Evolutionary conservation across 2,888 invertebrate species (phyloP).

Genomic region (Folsomia candida): DNA sequence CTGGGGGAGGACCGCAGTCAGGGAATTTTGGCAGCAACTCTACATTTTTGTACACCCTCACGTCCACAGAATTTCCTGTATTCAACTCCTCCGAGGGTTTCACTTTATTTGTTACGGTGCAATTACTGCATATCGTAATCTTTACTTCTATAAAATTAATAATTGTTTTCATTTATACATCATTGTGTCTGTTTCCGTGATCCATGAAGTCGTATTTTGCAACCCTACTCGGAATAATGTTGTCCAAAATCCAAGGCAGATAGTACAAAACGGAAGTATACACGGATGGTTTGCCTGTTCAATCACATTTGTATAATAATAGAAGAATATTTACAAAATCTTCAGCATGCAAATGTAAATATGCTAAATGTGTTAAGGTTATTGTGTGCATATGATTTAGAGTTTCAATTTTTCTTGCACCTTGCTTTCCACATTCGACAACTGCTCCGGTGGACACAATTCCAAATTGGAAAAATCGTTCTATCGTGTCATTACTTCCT

Average conservation of each 20-base stretch:
- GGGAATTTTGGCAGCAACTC: slow-evolving; percentile 27
- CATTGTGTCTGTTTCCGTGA: neutral
- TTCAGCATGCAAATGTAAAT: neutral
- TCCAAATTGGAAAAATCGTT: slow-evolving; percentile 32
- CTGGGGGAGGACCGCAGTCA: slow-evolving; percentile 25
- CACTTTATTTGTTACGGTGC: neutral
- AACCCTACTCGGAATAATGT: neutral
- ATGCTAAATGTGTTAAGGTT: too few relatives aligned
- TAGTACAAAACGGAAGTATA: slow-evolving; percentile 24
- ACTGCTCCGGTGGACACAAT: slow-evolving; percentile 37
- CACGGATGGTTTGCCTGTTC: slow-evolving; percentile 33
- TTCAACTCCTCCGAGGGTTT: slow-evolving; percentile 26
- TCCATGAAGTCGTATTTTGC: neutral
- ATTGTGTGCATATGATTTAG: neutral
- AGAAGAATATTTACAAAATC: neutral
- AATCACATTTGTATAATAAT: too few relatives aligned
- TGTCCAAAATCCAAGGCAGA: slow-evolving; percentile 31
- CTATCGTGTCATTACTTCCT: neutral
- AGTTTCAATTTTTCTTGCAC: neutral
- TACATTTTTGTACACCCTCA: slow-evolving; percentile 11
- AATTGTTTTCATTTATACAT: neutral
- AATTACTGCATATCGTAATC: neutral
- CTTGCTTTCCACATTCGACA: slow-evolving; percentile 25
- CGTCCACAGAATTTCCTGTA: slow-evolving; percentile 20
- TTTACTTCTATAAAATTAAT: slow-evolving; percentile 6